These are phyloP conservation scores for Xiphophorus couchianus DNA, from an alignment of 2,113 vertebrate genomes.

Conservation along the genomic window DNA sequence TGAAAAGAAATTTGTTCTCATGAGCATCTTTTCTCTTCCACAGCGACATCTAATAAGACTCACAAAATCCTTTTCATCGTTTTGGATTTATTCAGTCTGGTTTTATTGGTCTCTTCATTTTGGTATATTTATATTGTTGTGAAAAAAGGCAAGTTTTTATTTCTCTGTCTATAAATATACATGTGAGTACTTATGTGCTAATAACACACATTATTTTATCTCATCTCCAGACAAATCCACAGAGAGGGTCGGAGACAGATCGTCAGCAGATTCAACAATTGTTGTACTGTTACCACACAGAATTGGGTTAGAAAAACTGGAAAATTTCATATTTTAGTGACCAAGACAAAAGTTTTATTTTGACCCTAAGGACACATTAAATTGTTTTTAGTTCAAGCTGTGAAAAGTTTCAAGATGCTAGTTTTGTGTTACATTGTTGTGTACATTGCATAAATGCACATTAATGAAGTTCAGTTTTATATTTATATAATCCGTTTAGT, in stretches of 20 bases:
- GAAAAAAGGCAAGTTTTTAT: conserved; percentile 25
- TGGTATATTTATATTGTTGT: conserved; percentile 5
- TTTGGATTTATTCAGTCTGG: conserved; percentile 8
- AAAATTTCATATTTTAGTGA: too few species aligned
- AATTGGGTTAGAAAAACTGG: not conserved
- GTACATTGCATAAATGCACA: too few species aligned
- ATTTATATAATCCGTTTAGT: too few species aligned
- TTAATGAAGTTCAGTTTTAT: too few species aligned
- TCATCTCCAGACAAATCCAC: conserved; percentile 2
- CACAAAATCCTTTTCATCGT: not conserved
- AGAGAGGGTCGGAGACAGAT: not conserved
- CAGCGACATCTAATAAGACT: not conserved
- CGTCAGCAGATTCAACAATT: not conserved
- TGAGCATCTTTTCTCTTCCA: conserved; percentile 6
- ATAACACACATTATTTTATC: not conserved
- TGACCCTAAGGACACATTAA: too few species aligned
- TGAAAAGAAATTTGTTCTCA: not conserved
- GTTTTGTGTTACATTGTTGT: too few species aligned
- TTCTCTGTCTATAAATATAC: not conserved
- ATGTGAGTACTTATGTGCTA: not conserved
- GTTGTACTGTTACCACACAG: not conserved
- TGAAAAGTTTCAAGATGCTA: too few species aligned
- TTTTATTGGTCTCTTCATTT: conserved; percentile 15
- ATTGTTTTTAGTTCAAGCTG: too few species aligned
- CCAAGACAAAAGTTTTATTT: too few species aligned